Evolutionary conservation across 92 coral and sea anemone genomes (phyloP), one percentile per base, ranked within the genome.

Genomic region (Pocillopora meandrina): DNA sequence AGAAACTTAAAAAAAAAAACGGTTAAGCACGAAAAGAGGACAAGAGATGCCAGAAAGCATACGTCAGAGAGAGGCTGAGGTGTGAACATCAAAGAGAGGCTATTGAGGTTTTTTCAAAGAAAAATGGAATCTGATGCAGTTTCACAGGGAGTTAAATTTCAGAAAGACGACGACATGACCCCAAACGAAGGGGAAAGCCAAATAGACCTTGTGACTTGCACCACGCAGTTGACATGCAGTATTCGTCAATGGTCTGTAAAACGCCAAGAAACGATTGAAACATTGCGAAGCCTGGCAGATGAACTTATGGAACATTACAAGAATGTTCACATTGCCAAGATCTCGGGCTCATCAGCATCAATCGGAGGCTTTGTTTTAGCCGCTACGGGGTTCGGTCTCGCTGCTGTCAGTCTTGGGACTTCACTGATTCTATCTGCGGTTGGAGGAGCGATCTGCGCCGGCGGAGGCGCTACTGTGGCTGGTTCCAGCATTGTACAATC

Each of bases 371-470:
- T 62, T 56, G 56, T 60, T 26, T 9, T 83, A 23, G 71, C 33
- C 14, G 69, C 63, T 3, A 82, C 76, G 6, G 91, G 91, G 1
- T 88, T 88, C n/a, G 91, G 75, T 72, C 75, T 77, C 49, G 85
- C 88, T 35, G 63, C 85, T 31, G 78, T 83, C 61, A 87, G 72
- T 18, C 78, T 88, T 17, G 91, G 90, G 14, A 20, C 89, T 36
- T 88, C 84, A 18, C 73, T 76, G 80, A 61, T 84, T 69, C 85
- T 88, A 49, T 65, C 90, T 34, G 90, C 76, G 9, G 86, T 80
- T 56, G 90, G 92, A 66, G 90, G 71, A 11, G 90, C 71, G 14
- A 74, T 85, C 56, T 65, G 77, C 56, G 90, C 90, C 21, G 86
- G 77, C 26, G 90, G 92, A 12, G 86, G 86, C 1, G 57, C 77